Percentiles rank a stretch among this genome's conserved stretches.
phyloP scores from a whole-genome alignment of 2,797 vertebrate genomes.

The Megaceryle alcyon region DNA sequence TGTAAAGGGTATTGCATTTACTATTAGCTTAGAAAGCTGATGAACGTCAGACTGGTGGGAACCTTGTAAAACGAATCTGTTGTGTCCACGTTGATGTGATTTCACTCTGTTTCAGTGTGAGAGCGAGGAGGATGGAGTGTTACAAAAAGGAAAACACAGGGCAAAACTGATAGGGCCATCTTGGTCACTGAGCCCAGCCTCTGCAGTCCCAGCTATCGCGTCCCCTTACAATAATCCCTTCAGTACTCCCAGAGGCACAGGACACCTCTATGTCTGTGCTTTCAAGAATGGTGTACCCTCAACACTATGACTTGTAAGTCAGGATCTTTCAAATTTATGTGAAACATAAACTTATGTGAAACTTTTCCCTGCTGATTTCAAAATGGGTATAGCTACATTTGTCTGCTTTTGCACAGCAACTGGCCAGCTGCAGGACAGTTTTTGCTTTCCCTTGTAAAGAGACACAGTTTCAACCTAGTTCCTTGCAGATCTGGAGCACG shows the following conservation, averaged over 20 bases:
- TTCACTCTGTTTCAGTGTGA: neutral
- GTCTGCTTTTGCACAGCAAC: neutral
- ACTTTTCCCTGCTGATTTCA: neutral
- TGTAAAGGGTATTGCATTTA: constrained; percentile 54
- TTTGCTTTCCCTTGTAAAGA: neutral
- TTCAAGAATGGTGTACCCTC: neutral
- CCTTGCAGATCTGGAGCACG: neutral
- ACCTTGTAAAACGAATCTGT: constrained; percentile 68
- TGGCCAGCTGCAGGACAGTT: neutral
- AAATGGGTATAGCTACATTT: neutral
- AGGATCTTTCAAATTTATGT: neutral
- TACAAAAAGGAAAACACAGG: neutral
- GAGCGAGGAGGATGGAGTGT: neutral
- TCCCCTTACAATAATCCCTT: neutral
- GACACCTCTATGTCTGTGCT: neutral
- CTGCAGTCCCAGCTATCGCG: neutral
- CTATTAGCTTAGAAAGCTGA: constrained; percentile 44
- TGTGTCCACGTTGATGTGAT: constrained; percentile 52
- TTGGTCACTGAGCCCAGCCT: neutral
- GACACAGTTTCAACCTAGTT: neutral
- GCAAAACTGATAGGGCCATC: neutral
- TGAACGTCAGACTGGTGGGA: constrained; percentile 54
- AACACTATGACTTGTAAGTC: neutral
- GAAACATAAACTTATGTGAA: neutral
- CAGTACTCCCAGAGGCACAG: neutral